phyloP scores from a whole-genome alignment of 2,797 vertebrate species.

The Nannoperca australis region DNA sequence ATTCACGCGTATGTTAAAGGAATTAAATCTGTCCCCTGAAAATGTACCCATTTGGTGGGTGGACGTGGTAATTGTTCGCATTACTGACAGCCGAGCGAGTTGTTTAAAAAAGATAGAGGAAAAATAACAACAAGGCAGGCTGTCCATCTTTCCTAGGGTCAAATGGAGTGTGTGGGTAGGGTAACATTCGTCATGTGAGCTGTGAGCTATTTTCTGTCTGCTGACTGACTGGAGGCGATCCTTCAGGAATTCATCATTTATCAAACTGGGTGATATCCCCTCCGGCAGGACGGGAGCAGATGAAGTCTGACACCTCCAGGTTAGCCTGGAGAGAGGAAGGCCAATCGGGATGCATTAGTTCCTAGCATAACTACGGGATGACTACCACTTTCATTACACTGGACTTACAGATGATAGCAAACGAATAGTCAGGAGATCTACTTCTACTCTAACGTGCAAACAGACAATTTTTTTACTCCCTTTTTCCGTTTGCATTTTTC shows the following conservation, averaged over 20 bases:
- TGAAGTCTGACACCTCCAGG: constrained; percentile 74
- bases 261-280: constrained; percentile 77
- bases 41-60: constrained; percentile 78
- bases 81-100: constrained; percentile 79
- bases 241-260: constrained; percentile 80
- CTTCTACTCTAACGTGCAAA: constrained; percentile 27
- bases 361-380: constrained; percentile 44
- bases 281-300: constrained; percentile 68
- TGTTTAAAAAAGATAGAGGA: constrained; percentile 66
- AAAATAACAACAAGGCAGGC: constrained; percentile 66
- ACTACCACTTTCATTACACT: constrained; percentile 67
- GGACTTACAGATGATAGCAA: constrained; percentile 66
- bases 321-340: constrained; percentile 70
- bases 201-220: constrained; percentile 75
- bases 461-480: constrained; percentile 11
- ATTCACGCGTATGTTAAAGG: constrained; percentile 80
- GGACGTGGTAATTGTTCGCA: constrained; percentile 79
- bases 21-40: constrained; percentile 79
- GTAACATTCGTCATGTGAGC: constrained; percentile 73
- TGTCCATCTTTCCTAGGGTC: constrained; percentile 70
- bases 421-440: constrained; percentile 43
- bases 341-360: constrained; percentile 63
- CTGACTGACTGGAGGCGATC: constrained; percentile 79
- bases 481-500: not conserved
- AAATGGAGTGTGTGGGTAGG: constrained; percentile 59